phyloP scores from a whole-genome alignment of 2,888 invertebrate genomes.

The Camponotus fellah region DNA sequence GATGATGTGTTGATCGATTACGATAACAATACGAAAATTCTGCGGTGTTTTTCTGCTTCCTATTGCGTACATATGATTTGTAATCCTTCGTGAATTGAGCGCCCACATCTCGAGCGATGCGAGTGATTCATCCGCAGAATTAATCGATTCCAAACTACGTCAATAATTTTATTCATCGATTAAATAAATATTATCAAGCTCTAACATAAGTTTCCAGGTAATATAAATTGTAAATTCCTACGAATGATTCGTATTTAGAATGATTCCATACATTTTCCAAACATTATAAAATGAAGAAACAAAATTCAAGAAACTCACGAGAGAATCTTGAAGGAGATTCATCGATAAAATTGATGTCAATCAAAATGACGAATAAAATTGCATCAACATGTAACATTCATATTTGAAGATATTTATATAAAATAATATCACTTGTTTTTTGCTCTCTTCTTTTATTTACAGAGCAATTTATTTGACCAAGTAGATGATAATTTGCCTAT shows the following conservation, averaged over 20 bases:
- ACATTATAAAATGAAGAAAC: background rate
- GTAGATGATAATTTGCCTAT: background rate
- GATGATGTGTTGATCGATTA: background rate
- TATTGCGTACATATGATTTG: constrained; percentile 6
- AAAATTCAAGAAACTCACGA: background rate
- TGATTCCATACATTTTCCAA: background rate
- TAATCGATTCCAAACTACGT: constrained; percentile 38
- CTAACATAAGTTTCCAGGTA: background rate
- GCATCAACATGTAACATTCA: background rate
- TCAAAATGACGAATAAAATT: background rate
- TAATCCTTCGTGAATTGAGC: constrained; percentile 48
- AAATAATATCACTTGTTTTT: background rate
- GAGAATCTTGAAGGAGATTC: background rate
- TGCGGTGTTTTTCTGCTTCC: background rate
- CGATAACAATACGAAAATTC: constrained; percentile 29
- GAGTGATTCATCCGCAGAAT: constrained; percentile 42
- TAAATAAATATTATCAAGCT: background rate
- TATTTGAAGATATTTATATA: background rate
- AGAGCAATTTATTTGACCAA: background rate
- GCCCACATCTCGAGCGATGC: constrained; percentile 3
- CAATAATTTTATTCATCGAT: constrained; percentile 54
- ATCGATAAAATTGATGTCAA: background rate
- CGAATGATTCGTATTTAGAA: background rate
- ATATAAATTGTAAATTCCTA: background rate
- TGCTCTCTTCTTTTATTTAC: background rate